Evolutionary conservation across 2,888 invertebrate genomes (phyloP).

Genomic region (Rhagonycha lutea): DNA sequence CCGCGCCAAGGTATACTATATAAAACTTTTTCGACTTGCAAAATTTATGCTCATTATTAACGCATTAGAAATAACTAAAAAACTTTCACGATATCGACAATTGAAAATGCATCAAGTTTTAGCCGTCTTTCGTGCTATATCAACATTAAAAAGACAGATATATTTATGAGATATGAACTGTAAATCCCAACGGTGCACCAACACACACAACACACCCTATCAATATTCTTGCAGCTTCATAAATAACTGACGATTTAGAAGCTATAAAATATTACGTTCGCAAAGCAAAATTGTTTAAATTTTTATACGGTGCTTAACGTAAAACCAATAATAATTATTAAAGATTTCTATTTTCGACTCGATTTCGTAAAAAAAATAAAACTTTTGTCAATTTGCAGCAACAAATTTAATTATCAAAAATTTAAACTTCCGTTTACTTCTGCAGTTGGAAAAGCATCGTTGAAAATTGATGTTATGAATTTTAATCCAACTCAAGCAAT

Average conservation of each 20-base stretch:
- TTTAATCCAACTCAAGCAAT: too few species aligned
- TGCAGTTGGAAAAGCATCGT: background rate
- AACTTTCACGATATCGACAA: background rate
- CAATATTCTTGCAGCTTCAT: conserved; percentile 21
- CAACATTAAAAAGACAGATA: conserved; percentile 28
- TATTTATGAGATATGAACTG: conserved; percentile 32
- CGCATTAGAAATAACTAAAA: background rate
- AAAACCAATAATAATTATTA: conserved; percentile 1
- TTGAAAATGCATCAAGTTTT: conserved; percentile 13
- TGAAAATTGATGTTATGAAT: background rate
- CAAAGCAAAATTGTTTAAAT: conserved; percentile 7
- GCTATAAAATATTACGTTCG: conserved; percentile 15
- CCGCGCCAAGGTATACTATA: conserved; percentile 4
- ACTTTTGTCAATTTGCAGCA: background rate
- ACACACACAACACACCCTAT: conserved; percentile 22
- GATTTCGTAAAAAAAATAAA: background rate
- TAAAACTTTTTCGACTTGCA: background rate
- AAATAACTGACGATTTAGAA: conserved; percentile 15
- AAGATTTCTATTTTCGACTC: background rate
- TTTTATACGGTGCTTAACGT: background rate
- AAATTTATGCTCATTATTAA: background rate
- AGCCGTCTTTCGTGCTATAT: conserved; percentile 28
- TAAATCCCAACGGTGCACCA: conserved; percentile 26
- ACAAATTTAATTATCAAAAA: background rate
- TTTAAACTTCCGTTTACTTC: background rate